phyloP scores from a whole-genome alignment of 2,797 vertebrate species.

The Diplodus sargus region DNA sequence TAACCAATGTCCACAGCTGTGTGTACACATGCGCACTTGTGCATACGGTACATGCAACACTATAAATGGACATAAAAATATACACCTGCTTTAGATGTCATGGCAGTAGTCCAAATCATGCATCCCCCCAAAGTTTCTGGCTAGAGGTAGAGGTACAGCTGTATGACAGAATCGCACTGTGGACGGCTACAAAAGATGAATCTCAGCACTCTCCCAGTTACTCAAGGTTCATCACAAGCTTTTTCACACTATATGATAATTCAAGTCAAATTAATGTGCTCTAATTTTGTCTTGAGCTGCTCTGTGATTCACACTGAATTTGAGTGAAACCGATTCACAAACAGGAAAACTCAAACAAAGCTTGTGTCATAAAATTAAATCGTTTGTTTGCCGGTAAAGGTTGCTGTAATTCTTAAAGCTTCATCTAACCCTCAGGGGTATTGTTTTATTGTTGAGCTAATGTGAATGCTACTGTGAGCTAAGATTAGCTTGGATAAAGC shows the following conservation, averaged over 20 bases:
- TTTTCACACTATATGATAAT: neutral
- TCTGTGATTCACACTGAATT: neutral
- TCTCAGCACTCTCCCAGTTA: too few species aligned
- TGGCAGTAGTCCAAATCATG: neutral
- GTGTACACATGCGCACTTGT: neutral
- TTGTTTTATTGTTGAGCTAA: slow-evolving; percentile 44
- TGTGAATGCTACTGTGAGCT: slow-evolving; percentile 30
- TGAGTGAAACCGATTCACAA: neutral
- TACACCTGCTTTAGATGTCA: slow-evolving; percentile 16
- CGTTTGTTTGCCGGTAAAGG: neutral
- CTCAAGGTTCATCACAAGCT: too few species aligned
- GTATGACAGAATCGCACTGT: neutral
- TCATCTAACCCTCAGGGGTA: slow-evolving; percentile 8
- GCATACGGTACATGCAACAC: neutral
- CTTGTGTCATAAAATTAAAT: neutral
- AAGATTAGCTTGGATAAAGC: slow-evolving; percentile 24
- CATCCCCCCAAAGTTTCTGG: neutral
- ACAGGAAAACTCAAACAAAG: neutral
- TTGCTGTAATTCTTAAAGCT: neutral
- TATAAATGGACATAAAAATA: slow-evolving; percentile 21
- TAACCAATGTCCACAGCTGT: neutral
- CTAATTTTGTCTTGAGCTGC: neutral
- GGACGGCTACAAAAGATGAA: too few species aligned
- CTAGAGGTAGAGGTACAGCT: neutral
- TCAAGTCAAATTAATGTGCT: neutral